Percentiles rank a stretch among this genome's conserved stretches.
Evolutionary conservation across 2,113 vertebrate genomes (phyloP).

Genomic region (Caracal caracal): DNA sequence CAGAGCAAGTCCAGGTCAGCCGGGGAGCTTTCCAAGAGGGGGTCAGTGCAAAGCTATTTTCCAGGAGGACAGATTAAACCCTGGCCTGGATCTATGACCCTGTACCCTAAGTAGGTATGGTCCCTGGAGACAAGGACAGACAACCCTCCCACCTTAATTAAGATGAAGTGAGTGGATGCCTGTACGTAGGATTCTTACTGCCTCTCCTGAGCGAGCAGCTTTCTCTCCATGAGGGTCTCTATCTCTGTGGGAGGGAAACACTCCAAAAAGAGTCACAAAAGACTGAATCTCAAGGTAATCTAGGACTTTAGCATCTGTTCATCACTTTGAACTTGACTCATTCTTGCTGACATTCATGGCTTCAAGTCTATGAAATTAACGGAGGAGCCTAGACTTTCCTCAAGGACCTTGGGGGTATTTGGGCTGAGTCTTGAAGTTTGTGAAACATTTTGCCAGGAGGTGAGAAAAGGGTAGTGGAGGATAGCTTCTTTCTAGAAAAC

Average conservation of each 20-base stretch:
- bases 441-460: background rate
- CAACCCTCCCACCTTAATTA: background rate
- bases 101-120: background rate
- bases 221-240: background rate
- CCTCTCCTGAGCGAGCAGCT: background rate
- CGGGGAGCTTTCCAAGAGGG: background rate
- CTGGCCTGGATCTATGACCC: background rate
- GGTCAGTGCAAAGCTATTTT: background rate
- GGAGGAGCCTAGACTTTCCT: background rate
- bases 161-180: background rate
- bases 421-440: background rate
- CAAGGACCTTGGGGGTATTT: background rate
- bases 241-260: background rate
- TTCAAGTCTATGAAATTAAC: background rate
- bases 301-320: background rate
- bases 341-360: background rate
- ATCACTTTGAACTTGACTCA: background rate
- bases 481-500: background rate
- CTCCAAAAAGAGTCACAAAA: background rate
- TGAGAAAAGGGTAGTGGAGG: background rate
- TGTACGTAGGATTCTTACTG: background rate
- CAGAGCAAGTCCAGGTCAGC: background rate
- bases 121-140: background rate
- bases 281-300: background rate
- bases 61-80: background rate